Conservation (phyloP, 2,888 invertebrate species). For the Thymelicus acteon region DNA sequence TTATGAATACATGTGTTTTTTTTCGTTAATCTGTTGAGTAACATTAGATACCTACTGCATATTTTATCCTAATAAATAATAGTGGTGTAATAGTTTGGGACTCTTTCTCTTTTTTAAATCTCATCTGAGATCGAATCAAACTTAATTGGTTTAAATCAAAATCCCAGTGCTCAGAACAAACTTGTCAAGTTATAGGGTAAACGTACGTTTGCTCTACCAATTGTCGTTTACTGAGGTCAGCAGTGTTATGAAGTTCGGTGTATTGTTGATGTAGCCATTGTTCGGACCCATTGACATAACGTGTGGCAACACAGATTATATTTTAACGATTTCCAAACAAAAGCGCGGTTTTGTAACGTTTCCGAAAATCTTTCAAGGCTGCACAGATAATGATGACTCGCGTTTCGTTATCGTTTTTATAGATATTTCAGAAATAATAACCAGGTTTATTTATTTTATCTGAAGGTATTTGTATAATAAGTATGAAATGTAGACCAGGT, state of each 20-base stretch:
- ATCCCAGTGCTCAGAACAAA: not conserved
- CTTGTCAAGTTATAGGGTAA: not conserved
- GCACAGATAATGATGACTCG: not conserved
- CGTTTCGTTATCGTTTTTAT: not conserved
- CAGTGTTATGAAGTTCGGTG: conserved; percentile 11
- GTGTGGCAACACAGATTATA: conserved; percentile 24
- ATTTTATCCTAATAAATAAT: no score
- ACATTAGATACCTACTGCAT: no score
- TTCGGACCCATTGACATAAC: conserved; percentile 17
- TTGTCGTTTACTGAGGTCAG: conserved; percentile 6
- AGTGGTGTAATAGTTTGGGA: no score
- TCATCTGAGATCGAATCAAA: no score
- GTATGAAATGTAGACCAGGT: no score
- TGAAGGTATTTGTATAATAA: no score
- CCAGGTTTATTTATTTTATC: no score
- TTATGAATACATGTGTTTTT: no score
- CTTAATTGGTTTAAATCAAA: not conserved
- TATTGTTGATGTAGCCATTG: conserved; percentile 18
- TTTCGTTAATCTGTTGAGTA: no score
- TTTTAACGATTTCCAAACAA: conserved; percentile 19
- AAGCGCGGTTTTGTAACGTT: conserved; percentile 20
- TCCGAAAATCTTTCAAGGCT: conserved; percentile 22
- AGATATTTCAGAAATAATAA: no score
- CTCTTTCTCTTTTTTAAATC: no score
- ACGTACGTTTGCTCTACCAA: not conserved